These are phyloP conservation scores for Oscheius sp. DNA, from an alignment of 2,888 invertebrate genomes.

Conservation along the genomic window DNA sequence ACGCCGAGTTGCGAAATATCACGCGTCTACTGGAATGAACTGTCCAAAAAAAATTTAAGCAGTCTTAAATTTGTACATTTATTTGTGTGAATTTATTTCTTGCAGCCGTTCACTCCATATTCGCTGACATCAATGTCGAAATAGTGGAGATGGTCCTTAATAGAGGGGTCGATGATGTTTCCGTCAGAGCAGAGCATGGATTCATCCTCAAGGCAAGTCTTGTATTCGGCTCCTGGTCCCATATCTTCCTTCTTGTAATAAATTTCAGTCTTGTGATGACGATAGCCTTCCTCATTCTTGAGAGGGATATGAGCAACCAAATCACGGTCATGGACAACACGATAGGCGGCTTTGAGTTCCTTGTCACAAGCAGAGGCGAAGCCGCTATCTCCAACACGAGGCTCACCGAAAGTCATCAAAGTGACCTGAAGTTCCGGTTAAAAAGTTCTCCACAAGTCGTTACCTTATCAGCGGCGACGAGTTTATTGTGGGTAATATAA, in stretches of 20 bases:
- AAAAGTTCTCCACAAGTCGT: neutral
- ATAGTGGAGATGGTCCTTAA: conserved; percentile 56
- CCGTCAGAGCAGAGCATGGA: conserved; percentile 58
- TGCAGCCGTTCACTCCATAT: conserved; percentile 25
- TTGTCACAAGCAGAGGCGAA: conserved; percentile 57
- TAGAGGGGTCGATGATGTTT: conserved; percentile 46
- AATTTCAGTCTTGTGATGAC: conserved; percentile 58
- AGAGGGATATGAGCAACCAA: conserved; percentile 59
- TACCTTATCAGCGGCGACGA: conserved; percentile 39
- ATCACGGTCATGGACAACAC: conserved; percentile 58
- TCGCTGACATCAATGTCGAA: conserved; percentile 23
- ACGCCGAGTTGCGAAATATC: too few species aligned
- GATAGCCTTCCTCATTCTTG: conserved; percentile 56
- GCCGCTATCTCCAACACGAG: conserved; percentile 57
- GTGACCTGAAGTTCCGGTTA: conserved; percentile 42
- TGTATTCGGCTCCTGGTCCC: conserved; percentile 43
- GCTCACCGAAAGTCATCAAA: conserved; percentile 62
- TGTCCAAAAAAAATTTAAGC: too few species aligned
- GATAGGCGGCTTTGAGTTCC: conserved; percentile 46
- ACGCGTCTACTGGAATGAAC: too few species aligned
- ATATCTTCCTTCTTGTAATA: conserved; percentile 60
- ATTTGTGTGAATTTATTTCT: neutral
- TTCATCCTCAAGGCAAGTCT: conserved; percentile 55
- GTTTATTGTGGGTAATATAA: conserved; percentile 22
- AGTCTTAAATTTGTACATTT: conserved; percentile 3